Evolutionary conservation across 1,140 invertebrate species (phyloP), one percentile per base, ranked within the genome.

Genomic region (Bombus soroeensis): DNA sequence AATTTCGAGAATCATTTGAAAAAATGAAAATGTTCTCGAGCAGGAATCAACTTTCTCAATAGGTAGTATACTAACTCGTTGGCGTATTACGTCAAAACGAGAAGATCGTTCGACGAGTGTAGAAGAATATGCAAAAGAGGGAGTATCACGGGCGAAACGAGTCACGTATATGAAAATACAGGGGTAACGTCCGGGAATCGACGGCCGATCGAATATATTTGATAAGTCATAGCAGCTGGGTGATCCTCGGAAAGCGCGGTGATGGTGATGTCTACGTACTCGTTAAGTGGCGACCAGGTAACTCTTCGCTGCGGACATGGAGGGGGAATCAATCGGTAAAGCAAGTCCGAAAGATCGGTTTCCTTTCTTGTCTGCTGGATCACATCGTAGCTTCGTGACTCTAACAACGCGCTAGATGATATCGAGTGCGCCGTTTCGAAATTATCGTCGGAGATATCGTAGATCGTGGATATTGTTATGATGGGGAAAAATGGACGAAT

Each of bases 381-480:
- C 85, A 82, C 85, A 87, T 85, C 3, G 90, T 87, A 13, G 28
- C 87, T 90, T 88, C 91, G 91, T 92, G 93, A 94, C 91, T 90
- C 70, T 64, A 53, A 80, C 85, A 85, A 68, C 64, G 88, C 82
- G 85, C 76, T 41, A 83, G 92, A 93, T 94, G 90, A 92, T 93
- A 93, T 92, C 88, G 75, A 74, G 86, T 82, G 70, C 75, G 84
- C 81, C 81, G 86, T 89, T 90, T 89, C 89, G 88, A 91, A 93
- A 93, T 94, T 90, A 93, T 94, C 92, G 87, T 82, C 79, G 72
- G 86, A 87, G 18, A 53, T 53, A 53, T 53, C 70, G 62, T 74
- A 70, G 70, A 93, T 91, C 90, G 88, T 72, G 78, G 83, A 86
- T 90, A 93, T 91, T 88, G 93, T 94, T 93, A 68, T 86, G 91